A percentile compares a stretch with the other conserved stretches of the same genome.
These are phyloP conservation scores for Mimas tiliae DNA, from an alignment of 2,888 invertebrate species.

Conservation along the genomic window DNA sequence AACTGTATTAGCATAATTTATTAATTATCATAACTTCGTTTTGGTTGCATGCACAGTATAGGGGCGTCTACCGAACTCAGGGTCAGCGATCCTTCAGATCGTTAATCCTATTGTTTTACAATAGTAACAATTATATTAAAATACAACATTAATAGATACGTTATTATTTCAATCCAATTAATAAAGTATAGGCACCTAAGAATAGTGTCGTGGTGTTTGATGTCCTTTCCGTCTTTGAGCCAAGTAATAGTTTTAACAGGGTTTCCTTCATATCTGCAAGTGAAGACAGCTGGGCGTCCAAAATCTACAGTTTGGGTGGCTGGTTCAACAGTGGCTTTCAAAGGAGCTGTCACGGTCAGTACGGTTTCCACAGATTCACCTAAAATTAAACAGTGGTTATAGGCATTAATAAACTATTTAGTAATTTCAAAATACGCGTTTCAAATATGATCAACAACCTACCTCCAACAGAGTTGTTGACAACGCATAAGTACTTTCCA, in stretches of 20 bases:
- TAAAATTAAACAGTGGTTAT: slow-evolving; percentile 66
- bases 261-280: slow-evolving; percentile 95
- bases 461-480: slow-evolving; percentile 96
- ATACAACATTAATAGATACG: too few species aligned
- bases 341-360: slow-evolving; percentile 95
- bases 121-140: too few species aligned
- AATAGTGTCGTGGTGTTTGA: slow-evolving; percentile 92
- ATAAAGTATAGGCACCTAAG: slow-evolving; percentile 75
- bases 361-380: slow-evolving; percentile 97
- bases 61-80: too few species aligned
- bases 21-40: too few species aligned
- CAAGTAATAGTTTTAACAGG: slow-evolving; percentile 96
- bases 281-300: slow-evolving; percentile 95
- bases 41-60: too few species aligned
- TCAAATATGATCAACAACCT: slow-evolving; percentile 38
- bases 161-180: too few species aligned
- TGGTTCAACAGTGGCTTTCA: slow-evolving; percentile 95
- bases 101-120: background rate
- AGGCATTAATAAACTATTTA: background rate
- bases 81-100: background rate
- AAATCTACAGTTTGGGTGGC: slow-evolving; percentile 96
- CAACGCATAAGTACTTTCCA: slow-evolving; percentile 97
- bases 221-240: slow-evolving; percentile 95
- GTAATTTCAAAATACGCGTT: slow-evolving; percentile 1
- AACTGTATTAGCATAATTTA: too few species aligned